These are phyloP conservation scores for Drosophila nigrodunni DNA, from an alignment of 1,140 invertebrate genomes.

Conservation along the genomic window DNA sequence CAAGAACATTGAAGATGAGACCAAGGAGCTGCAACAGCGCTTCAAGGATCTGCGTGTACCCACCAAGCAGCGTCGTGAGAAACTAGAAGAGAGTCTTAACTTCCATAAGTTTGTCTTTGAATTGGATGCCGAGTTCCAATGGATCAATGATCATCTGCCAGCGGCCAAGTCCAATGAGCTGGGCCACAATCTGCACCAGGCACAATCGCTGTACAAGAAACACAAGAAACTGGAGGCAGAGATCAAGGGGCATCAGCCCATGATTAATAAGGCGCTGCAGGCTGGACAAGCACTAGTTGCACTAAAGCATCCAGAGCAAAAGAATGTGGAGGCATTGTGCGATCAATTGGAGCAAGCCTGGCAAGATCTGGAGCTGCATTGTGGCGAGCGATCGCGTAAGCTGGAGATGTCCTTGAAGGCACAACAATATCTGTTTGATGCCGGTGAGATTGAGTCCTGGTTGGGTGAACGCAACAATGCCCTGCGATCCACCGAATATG, in stretches of 20 bases:
- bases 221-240: slow-evolving; percentile 96
- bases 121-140: slow-evolving; percentile 96
- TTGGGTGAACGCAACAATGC: slow-evolving; percentile 94
- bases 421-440: slow-evolving; percentile 96
- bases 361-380: slow-evolving; percentile 89
- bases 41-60: slow-evolving; percentile 88
- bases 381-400: slow-evolving; percentile 89
- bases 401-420: slow-evolving; percentile 94
- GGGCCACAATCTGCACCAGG: slow-evolving; percentile 94
- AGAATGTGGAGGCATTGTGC: slow-evolving; percentile 90
- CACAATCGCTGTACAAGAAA: slow-evolving; percentile 96
- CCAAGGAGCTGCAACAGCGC: slow-evolving; percentile 89
- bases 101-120: slow-evolving; percentile 97
- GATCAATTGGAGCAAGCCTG: slow-evolving; percentile 88
- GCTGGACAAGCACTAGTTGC: slow-evolving; percentile 89
- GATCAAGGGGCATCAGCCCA: slow-evolving; percentile 91
- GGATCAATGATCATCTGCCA: slow-evolving; percentile 96
- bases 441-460: slow-evolving; percentile 97
- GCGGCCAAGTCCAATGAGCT: slow-evolving; percentile 91
- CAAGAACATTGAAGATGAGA: slow-evolving; percentile 92
- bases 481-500: slow-evolving; percentile 92
- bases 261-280: slow-evolving; percentile 92
- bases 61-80: slow-evolving; percentile 88
- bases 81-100: slow-evolving; percentile 93
- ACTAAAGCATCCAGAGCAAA: slow-evolving; percentile 90